Evolutionary conservation across 2,113 vertebrate genomes (phyloP).

Genomic region (Cephalopterus ornatus): DNA sequence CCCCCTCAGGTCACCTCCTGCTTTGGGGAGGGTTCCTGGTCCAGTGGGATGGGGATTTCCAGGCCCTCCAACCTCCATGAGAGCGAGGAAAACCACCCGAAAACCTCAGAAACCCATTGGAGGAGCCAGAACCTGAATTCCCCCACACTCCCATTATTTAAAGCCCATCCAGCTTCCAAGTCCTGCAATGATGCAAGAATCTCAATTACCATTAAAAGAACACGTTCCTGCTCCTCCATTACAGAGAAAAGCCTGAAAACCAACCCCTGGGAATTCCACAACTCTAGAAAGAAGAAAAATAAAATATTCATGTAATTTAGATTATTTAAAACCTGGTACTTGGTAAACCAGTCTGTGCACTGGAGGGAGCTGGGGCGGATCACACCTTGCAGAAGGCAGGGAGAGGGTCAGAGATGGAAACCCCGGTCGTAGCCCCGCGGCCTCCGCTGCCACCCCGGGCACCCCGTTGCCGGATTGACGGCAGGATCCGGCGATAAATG

Average conservation of each 20-base stretch:
- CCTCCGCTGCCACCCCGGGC: neutral
- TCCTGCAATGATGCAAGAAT: neutral
- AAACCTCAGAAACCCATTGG: neutral
- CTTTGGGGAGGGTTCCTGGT: neutral
- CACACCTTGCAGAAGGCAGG: neutral
- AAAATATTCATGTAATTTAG: neutral
- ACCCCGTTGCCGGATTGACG: accelerated
- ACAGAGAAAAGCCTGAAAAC: neutral
- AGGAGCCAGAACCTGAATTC: neutral
- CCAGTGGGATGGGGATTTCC: neutral
- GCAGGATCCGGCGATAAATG: neutral
- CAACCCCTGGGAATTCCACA: neutral
- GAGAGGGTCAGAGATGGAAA: neutral
- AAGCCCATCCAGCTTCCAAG: neutral
- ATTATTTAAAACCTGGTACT: neutral
- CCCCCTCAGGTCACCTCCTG: neutral
- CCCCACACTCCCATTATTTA: neutral
- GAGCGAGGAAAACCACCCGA: neutral
- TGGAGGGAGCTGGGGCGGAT: neutral
- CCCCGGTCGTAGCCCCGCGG: accelerated
- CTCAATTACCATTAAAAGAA: neutral
- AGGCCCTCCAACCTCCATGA: too few relatives aligned
- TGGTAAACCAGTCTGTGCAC: neutral
- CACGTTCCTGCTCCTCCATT: neutral
- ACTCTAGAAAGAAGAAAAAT: neutral